Base-by-base conservation (phyloP, 2,113 vertebrate genomes). In the Tenrec ecaudatus region DNA sequence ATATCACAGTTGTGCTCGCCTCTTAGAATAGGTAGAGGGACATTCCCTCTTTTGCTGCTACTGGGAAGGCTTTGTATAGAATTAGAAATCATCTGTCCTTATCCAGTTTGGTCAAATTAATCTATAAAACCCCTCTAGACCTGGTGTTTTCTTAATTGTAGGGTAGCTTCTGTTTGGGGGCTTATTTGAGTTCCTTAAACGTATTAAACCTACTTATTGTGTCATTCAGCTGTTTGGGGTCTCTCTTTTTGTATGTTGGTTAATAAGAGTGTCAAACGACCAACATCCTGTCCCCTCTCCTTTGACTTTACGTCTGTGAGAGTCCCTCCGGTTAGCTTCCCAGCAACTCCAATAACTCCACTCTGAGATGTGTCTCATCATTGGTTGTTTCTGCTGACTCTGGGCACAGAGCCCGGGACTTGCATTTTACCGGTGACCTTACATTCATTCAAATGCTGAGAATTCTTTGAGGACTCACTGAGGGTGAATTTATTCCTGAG, bases 361-460 rank as follows among this genome's bases (percentile, higher is more conserved):
- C 64, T 90, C 9, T 78, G 57, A 79, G 1, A 11, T 82, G 15
- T 71, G 62, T 86, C 87, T 25, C 12, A 16, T 14, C 68, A 75
- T 86, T 73, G 69, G 60, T 75, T 69, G 89, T 27, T 69, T 79
- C 95, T 76, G 36, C 71, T 83, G 53, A 82, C 40, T 69, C 11
- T 1, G 27, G 40, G 58, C 71, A 81, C 57, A 40, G 16, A 73
- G 8, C 0, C 64, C 40, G 38, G 79, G 71, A 17, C 11, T 83
- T 66, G 33, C 20, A 33, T 64, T 79, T 92, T 89, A 78, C 66
- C 69, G 33, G 40, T 58, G 85, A 81, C 23, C 76, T 43, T 20
- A 33, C n/a, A 27, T 64, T 71, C 33, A 38, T 23, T 86, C 38
- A 89, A 82, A 47, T 60, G 64, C 6, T 64, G 85, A 64, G 6